Evolutionary conservation across 2,113 vertebrate genomes (phyloP).

Genomic region (Coreoperca whiteheadi): DNA sequence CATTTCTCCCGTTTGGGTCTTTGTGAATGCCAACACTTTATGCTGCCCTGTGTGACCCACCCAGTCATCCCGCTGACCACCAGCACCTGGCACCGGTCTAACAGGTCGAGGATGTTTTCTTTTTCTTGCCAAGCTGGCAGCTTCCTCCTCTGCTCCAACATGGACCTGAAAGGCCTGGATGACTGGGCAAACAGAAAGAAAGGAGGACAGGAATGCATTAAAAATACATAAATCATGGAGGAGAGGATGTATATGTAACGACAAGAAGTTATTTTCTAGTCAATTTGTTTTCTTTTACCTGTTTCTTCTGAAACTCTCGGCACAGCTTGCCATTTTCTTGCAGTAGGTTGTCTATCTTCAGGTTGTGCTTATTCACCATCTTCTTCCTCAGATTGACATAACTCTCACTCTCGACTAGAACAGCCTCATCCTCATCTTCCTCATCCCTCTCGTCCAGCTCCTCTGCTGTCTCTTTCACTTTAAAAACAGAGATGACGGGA

Average conservation of each 20-base stretch:
- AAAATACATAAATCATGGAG: background rate
- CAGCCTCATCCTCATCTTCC: conserved; percentile 83
- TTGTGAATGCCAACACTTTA: background rate
- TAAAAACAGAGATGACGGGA: background rate
- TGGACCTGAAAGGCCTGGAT: conserved; percentile 88
- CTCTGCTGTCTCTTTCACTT: conserved; percentile 58
- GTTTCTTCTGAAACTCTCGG: conserved; percentile 87
- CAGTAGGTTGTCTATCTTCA: conserved; percentile 81
- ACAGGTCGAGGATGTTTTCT: conserved; percentile 87
- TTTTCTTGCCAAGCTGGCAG: conserved; percentile 94
- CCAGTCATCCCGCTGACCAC: conserved; percentile 99
- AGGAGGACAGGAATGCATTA: background rate
- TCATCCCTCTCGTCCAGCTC: conserved; percentile 84
- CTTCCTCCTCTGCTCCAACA: conserved; percentile 92
- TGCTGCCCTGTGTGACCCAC: conserved; percentile 79
- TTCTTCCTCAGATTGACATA: conserved; percentile 92
- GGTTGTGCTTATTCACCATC: conserved; percentile 84
- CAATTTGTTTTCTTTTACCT: conserved; percentile 78
- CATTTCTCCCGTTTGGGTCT: background rate
- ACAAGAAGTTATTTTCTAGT: background rate
- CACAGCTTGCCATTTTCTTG: conserved; percentile 91
- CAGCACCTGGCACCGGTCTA: conserved; percentile 90
- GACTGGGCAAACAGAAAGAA: conserved; percentile 77
- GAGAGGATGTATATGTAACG: background rate
- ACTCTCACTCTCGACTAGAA: conserved; percentile 90